Evolutionary conservation across 2,797 vertebrate genomes (phyloP), one percentile per base, ranked within the genome.

Genomic region (Moxostoma hubbsi): DNA sequence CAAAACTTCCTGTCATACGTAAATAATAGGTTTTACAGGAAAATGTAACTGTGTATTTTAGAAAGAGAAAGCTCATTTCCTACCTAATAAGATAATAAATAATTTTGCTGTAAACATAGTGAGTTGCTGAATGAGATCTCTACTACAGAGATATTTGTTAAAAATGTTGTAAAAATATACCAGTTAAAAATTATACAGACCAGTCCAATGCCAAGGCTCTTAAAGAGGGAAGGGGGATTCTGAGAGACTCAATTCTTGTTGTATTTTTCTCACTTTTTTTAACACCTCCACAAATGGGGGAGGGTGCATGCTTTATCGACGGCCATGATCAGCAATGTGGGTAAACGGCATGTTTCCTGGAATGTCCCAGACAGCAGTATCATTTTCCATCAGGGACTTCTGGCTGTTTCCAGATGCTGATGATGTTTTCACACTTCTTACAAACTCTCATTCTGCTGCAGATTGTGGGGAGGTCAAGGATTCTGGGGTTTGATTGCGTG

Each of bases 361-460:
- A 86, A 85, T 88, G 81, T 89, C 75, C 81, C 83, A 86, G 83
- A 85, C 81, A 84, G 68, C 81, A 76, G 85, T 84, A 87, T 85
- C 79, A 47, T 61, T 85, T 86, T 85, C 85, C 87, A 80, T 87
- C 72, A 24, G 67, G 74, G 61, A 64, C 66, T 67, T 67, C 73
- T 59, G 79, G 64, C 71, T 69, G 64, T 66, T 80, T 72, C 61
- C 53, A 81, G 66, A 81, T 58, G 43, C 74, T 16, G 73, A 65
- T 77, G 75, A 62, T 83, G 81, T 88, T 86, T 87, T 88, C 86
- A 81, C 85, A 85, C 84, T 86, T 80, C 68, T 80, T 69, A 63
- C 65, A 73, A 79, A 85, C 69, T 69, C 47, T 18, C 7, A 57
- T 80, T 83, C 86, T 73, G 4, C 24, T 61, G 77, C 0, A 11